Conservation (phyloP, 2,888 invertebrate species). For the Ichneumoninae sp. region DNA sequence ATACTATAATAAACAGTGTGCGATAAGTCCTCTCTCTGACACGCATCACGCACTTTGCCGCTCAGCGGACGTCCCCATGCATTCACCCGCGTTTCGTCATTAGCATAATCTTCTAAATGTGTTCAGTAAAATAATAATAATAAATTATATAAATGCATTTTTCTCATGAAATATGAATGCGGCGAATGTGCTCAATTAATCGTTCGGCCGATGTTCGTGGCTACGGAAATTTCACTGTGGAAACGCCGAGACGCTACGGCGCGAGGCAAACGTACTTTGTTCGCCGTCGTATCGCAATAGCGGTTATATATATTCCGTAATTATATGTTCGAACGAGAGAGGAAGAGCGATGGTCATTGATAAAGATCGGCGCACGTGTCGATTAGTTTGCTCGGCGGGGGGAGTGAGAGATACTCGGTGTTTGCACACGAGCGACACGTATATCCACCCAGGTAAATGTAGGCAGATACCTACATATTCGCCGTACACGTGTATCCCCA, state of each 20-base stretch:
- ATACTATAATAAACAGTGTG: constrained; percentile 7
- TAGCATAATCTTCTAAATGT: constrained; percentile 58
- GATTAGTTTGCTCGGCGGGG: constrained; percentile 29
- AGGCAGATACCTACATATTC: not conserved
- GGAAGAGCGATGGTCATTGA: constrained; percentile 33
- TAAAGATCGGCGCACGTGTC: constrained; percentile 47
- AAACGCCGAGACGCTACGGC: not conserved
- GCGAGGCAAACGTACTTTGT: not conserved
- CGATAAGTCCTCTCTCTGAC: constrained; percentile 54
- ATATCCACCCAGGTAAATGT: not conserved
- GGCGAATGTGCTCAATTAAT: not conserved
- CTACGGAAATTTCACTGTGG: not conserved
- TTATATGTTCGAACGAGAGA: constrained; percentile 9
- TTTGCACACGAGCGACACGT: not conserved
- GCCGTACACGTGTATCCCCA: not conserved
- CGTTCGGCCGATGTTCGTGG: constrained; percentile 10
- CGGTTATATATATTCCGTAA: not conserved
- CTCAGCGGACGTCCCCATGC: constrained; percentile 28
- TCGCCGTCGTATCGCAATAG: not conserved
- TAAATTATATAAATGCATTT: constrained; percentile 10
- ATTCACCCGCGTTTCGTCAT: constrained; percentile 49
- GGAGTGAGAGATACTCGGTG: not conserved
- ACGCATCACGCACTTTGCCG: constrained; percentile 60
- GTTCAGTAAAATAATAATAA: constrained; percentile 17
- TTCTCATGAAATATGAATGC: constrained; percentile 7